phyloP scores from a whole-genome alignment of 2,888 invertebrate genomes.

The Stenchaetothrips biformis region DNA sequence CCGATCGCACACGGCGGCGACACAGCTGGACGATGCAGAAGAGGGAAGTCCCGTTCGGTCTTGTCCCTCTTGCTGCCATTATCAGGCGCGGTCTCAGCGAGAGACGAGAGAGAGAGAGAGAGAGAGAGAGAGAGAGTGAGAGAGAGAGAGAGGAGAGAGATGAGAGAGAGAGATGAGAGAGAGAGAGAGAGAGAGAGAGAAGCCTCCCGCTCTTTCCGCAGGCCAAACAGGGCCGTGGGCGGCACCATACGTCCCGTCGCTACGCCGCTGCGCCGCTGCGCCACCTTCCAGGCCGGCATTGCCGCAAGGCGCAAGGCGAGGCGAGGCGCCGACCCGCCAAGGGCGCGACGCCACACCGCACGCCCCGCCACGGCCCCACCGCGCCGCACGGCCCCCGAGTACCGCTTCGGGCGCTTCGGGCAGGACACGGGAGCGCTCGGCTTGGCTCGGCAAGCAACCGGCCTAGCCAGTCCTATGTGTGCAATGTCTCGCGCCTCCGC shows the following conservation, averaged over 20 bases:
- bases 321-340: slow-evolving; percentile 8
- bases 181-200: too few relatives aligned
- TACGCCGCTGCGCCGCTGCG: background rate
- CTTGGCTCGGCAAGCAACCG: slow-evolving; percentile 19
- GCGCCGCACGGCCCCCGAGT: background rate
- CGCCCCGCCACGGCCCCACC: too few relatives aligned
- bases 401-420: background rate
- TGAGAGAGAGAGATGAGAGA: too few relatives aligned
- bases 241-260: slow-evolving; percentile 1
- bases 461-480: slow-evolving; percentile 16
- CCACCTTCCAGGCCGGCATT: background rate
- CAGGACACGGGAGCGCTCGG: background rate
- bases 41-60: too few relatives aligned
- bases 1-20: background rate
- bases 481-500: slow-evolving; percentile 5
- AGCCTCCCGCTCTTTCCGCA: too few relatives aligned
- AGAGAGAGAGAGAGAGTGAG: too few relatives aligned
- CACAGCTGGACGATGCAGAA: too few relatives aligned
- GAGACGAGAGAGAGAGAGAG: too few relatives aligned
- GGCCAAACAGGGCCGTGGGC: background rate
- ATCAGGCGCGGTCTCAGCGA: too few relatives aligned
- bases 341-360: slow-evolving; percentile 17
- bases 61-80: too few relatives aligned
- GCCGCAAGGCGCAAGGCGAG: background rate
- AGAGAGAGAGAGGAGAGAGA: too few relatives aligned